These are phyloP conservation scores for Rugalucina vietnamica DNA, from an alignment of 2,888 invertebrate species.

Conservation along the genomic window DNA sequence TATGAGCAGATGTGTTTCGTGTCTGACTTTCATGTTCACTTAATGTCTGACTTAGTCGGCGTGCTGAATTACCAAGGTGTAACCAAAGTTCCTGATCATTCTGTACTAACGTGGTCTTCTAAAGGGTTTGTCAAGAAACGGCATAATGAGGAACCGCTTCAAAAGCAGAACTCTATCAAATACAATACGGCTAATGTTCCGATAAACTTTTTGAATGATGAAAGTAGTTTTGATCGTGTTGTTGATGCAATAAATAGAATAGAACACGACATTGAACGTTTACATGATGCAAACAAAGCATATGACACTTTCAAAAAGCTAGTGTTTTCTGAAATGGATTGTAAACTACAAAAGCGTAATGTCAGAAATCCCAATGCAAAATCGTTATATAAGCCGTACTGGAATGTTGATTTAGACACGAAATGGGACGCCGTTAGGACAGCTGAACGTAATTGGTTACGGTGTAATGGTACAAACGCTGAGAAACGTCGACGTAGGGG, in stretches of 20 bases:
- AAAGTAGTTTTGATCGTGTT: no score
- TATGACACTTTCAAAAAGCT: background rate
- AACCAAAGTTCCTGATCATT: conserved; percentile 9
- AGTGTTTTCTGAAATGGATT: background rate
- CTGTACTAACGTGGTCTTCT: conserved; percentile 2
- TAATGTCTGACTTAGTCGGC: background rate
- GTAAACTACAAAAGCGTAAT: background rate
- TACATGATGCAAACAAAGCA: background rate
- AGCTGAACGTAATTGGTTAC: background rate
- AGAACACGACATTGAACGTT: background rate
- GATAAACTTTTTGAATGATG: no score
- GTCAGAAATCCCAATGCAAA: background rate
- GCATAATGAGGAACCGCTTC: no score
- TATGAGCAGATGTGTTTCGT: background rate
- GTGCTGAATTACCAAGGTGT: background rate
- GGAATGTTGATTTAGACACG: background rate
- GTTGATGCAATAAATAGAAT: no score
- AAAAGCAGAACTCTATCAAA: no score
- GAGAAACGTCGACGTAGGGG: background rate
- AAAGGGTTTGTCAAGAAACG: no score
- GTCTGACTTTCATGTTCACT: background rate
- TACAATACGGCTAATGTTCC: no score
- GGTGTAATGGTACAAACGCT: background rate
- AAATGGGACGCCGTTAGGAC: background rate
- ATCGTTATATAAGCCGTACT: background rate